phyloP scores from a whole-genome alignment of 1,140 invertebrate genomes.

The Drosophila simulans region DNA sequence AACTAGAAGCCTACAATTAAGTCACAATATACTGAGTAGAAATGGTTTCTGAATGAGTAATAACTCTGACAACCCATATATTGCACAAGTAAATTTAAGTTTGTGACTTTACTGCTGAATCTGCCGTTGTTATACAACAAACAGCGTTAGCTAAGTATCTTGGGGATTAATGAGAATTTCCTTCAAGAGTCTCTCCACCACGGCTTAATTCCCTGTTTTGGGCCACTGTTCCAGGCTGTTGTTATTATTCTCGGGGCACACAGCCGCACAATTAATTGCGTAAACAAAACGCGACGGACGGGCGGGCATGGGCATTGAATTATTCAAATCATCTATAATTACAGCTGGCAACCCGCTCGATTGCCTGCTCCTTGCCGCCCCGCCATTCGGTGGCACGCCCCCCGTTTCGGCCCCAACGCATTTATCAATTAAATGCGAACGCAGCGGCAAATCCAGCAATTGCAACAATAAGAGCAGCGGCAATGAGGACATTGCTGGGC shows the following conservation, averaged over 20 bases:
- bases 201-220: not conserved
- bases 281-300: conserved; percentile 70
- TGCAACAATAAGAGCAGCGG: conserved; percentile 59
- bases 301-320: conserved; percentile 62
- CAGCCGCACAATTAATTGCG: conserved; percentile 75
- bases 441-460: conserved; percentile 65
- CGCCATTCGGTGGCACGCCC: not conserved
- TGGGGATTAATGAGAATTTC: not conserved
- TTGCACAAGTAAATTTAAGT: not conserved
- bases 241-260: conserved; percentile 35
- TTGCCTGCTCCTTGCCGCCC: conserved; percentile 1
- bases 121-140: not conserved
- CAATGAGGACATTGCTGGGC: conserved; percentile 40
- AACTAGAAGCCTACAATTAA: not conserved
- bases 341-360: conserved; percentile 54
- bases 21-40: not conserved
- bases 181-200: not conserved
- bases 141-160: not conserved
- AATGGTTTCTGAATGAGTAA: not conserved
- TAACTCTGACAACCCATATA: no score
- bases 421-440: conserved; percentile 82
- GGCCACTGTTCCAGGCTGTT: conserved; percentile 21
- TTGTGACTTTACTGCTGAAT: not conserved
- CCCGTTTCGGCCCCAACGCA: conserved; percentile 40
- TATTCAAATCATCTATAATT: conserved; percentile 82